phyloP scores from a whole-genome alignment of 2,888 invertebrate genomes.

The Acanthococcus lagerstroemiae region DNA sequence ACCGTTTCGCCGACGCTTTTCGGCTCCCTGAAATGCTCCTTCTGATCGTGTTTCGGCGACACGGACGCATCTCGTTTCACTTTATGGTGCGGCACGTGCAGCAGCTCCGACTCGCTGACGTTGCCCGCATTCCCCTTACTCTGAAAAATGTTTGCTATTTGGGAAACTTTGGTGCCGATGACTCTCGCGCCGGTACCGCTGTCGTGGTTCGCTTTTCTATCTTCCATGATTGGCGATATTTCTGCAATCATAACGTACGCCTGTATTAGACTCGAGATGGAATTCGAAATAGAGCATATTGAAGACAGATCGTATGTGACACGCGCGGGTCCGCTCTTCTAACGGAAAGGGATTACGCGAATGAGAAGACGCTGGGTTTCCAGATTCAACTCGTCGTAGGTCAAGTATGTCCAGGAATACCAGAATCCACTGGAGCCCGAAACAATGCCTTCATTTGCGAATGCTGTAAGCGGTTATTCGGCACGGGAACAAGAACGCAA shows the following conservation, averaged over 20 bases:
- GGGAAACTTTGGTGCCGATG: constrained; percentile 71
- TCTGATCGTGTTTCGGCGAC: constrained; percentile 38
- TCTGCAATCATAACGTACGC: not conserved
- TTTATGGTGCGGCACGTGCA: constrained; percentile 38
- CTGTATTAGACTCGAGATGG: not conserved
- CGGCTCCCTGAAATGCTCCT: constrained; percentile 39
- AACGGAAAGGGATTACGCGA: no score
- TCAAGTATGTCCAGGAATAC: no score
- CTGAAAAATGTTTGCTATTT: constrained; percentile 84
- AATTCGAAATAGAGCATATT: no score
- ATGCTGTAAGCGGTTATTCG: no score
- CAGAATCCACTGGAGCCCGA: no score
- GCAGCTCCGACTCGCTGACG: constrained; percentile 36
- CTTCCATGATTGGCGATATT: constrained; percentile 35
- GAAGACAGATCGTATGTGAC: no score
- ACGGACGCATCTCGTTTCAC: constrained; percentile 41
- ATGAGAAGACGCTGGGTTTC: no score
- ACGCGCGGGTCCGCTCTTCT: no score
- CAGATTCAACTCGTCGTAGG: no score
- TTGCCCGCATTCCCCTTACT: constrained; percentile 38
- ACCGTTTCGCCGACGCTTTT: constrained; percentile 42
- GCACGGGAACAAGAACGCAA: no score
- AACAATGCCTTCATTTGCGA: no score
- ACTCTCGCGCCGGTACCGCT: constrained; percentile 39
- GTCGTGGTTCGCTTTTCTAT: constrained; percentile 35